Percentiles rank a stretch among this genome's conserved stretches.
phyloP scores from a whole-genome alignment of 2,797 vertebrate genomes.

The Stomatorhinus walkeri region DNA sequence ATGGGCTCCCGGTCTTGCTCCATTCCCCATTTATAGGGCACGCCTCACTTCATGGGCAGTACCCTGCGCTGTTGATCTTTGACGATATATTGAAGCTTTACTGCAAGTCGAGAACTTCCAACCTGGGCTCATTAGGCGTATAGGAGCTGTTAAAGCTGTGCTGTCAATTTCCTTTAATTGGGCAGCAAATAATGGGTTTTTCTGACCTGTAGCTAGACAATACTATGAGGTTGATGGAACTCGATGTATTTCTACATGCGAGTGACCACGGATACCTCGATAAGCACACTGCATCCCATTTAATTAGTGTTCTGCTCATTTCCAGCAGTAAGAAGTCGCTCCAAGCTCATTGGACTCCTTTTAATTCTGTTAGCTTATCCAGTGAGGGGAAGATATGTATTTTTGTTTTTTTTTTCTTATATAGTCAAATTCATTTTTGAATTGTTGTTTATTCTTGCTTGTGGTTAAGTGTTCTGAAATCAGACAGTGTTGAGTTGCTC shows the following conservation, averaged over 20 bases:
- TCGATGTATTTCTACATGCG: conserved; percentile 16
- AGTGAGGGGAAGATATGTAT: neutral
- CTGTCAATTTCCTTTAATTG: neutral
- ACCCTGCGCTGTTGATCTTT: neutral
- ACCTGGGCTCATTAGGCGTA: neutral
- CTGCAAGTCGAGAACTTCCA: conserved; percentile 1
- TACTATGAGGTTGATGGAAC: neutral
- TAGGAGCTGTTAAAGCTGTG: neutral
- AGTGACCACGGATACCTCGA: conserved; percentile 8
- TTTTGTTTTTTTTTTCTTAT: neutral
- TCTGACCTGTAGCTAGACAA: neutral
- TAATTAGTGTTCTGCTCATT: conserved; percentile 4
- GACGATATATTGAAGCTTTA: neutral
- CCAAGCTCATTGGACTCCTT: neutral
- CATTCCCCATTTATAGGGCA: neutral
- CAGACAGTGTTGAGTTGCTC: neutral
- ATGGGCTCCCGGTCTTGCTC: neutral
- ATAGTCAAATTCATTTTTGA: conserved; percentile 10
- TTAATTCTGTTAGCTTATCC: neutral
- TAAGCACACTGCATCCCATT: conserved; percentile 22
- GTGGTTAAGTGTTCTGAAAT: conserved; percentile 17
- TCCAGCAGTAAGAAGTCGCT: neutral
- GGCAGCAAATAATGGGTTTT: neutral
- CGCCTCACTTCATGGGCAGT: neutral
- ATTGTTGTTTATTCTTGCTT: conserved; percentile 15